Evolutionary conservation across 2,888 invertebrate genomes (phyloP), one percentile per base, ranked within the genome.

Genomic region (Apotomis turbidana): DNA sequence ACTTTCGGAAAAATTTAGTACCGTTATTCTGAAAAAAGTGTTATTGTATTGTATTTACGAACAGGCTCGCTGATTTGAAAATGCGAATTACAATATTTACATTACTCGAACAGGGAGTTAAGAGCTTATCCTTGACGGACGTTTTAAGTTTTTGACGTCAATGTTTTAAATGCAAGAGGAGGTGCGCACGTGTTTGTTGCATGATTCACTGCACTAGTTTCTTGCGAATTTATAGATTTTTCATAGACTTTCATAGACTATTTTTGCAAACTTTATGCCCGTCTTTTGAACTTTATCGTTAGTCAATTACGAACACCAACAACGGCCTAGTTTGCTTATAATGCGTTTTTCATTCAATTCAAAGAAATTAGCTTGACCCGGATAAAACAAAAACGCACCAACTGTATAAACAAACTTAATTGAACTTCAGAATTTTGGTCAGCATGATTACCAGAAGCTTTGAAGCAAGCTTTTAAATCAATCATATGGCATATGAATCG

Each of bases 71-170:
- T 68, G 46, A 61, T 55, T 66, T 61, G 10, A 68, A 67, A 52
- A 61, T 54, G 27, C 9, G 51, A 61, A 61, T 57, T 44, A 57
- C 61, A 67, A 67, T 71, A 67, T 71, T 71, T 68, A 68, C 57
- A 46, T 71, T 58, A 68, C 67, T 71, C 27, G 41, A 67, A 51
- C 64, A 58, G 61, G 60, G 55, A 61, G 59, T 68, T 59, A 52
- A 44, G 44, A 61, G 67, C 61, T 70, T 75, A 80, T 78, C 77
- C 75, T 80, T 83, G 80, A 83, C 81, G 81, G 80, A 81, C 80
- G 80, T 80, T 80, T 79, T 76, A 79, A 76, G 77, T 79, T 81
- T 85, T 87, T 86, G 86, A 88, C 87, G 87, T 86, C 87, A 87
- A 80, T 84, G 82, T 80, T 83, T 84, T 81, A 81, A 85, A 84